Evolutionary conservation across 2,113 vertebrate species (phyloP).

Genomic region (Rhineura floridana): DNA sequence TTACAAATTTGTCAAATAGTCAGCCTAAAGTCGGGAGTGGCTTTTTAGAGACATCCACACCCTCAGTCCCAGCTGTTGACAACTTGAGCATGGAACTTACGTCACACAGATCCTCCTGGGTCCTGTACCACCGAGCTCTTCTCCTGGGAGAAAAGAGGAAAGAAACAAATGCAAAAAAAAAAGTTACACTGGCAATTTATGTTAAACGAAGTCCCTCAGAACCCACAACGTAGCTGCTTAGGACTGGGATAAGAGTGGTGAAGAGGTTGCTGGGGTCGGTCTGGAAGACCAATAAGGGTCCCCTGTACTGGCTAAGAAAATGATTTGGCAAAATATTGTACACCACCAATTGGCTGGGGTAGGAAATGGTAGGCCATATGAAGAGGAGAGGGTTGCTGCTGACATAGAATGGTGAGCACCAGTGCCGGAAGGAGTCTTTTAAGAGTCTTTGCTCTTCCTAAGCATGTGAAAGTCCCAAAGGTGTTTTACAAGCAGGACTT

Average conservation of each 20-base stretch:
- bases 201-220: neutral
- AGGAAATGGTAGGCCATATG: neutral
- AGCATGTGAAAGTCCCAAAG: neutral
- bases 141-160: slow-evolving; percentile 51
- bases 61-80: neutral
- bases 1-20: accelerated
- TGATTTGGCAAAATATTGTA: neutral
- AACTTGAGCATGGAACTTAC: slow-evolving; percentile 45
- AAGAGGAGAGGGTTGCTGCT: neutral
- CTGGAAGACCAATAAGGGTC: neutral
- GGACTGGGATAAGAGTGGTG: neutral
- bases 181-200: neutral
- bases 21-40: neutral
- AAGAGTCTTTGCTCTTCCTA: neutral
- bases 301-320: neutral
- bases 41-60: neutral
- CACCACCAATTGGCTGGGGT: neutral
- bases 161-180: neutral
- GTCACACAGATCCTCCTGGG: slow-evolving; percentile 54
- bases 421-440: accelerated
- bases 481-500: neutral
- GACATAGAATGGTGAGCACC: neutral
- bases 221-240: neutral
- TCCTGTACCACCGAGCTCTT: neutral
- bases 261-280: neutral